Evolutionary conservation across 2,888 invertebrate species (phyloP).

Genomic region (Timema cristinae): DNA sequence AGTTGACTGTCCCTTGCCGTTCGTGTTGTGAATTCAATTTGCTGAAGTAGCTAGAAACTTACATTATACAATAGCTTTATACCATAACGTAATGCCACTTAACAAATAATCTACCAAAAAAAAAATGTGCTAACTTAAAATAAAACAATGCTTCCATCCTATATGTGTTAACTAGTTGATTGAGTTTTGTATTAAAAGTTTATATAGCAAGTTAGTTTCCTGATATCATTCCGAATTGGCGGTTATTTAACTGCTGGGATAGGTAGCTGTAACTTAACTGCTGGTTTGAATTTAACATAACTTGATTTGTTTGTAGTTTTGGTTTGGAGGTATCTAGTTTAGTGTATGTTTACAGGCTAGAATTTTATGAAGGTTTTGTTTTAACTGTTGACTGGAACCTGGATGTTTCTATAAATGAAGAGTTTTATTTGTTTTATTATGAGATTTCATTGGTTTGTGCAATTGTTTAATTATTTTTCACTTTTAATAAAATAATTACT

Average conservation of each 20-base stretch:
- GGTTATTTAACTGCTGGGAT: conserved; percentile 2
- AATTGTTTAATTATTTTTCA: not conserved
- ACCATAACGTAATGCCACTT: conserved; percentile 1
- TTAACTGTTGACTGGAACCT: not conserved
- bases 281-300: too few species aligned
- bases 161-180: conserved; percentile 14
- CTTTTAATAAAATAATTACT: not conserved
- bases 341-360: not conserved
- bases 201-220: not conserved
- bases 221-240: conserved; percentile 15
- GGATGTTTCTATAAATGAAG: not conserved
- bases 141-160: conserved; percentile 25
- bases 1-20: not conserved
- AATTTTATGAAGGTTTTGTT: not conserved
- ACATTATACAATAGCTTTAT: not conserved
- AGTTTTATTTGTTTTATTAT: conserved; percentile 14
- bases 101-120: conserved; percentile 6
- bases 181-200: not conserved
- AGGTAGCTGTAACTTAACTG: too few species aligned
- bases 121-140: not conserved
- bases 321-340: conserved; percentile 2
- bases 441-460: conserved; percentile 15
- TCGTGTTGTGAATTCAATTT: conserved; percentile 8
- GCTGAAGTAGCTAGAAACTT: conserved; percentile 6
- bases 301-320: not conserved